Base-by-base conservation (phyloP, 2,888 invertebrate genomes). In the Chymomyza fuscimana region DNA sequence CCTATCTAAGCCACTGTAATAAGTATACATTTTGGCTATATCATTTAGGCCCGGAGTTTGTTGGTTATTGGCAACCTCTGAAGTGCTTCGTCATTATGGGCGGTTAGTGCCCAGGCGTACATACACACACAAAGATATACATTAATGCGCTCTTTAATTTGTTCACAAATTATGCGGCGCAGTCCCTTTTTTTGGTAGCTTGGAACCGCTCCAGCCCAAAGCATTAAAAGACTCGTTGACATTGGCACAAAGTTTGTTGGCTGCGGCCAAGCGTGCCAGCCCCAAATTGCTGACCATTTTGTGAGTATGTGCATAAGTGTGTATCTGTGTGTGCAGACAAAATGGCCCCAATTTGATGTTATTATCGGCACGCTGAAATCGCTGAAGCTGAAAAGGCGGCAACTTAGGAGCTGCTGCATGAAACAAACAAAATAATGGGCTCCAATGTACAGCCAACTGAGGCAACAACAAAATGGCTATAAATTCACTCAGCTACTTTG, bases 401-500 rank as follows among this genome's bases (percentile, higher is more conserved):
- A 32, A 36, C 58, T 58, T 58, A 56, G 29, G 10, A 19, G 22
- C 19, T 52, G 52, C 16, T 52, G 52, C 52, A 19, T 16, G 52
- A 52, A 52, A 19, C 52, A 19, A 52, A 52, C 52, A 9, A 5
- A 65, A 64, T 67, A 56, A 32, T 54, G 51, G 25, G 19, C 19
- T 12, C 12, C 12, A 46, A 7, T 4, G 12, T 10, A 46, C 40
- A 12, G 40, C 40, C 32, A 46, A 54, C 6, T 36, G 40, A 63
- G 12, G 40, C 40, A 46, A 46, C 40, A 46, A 46, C 40, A 46
- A 46, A 10, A 4, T 46, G 40, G 40, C 12, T 46, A 32, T 32
- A 69, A 79, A 76, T 69, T 76, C 78, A 83, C 72, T 79, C 67
- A 74, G 70, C 56, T 76, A 72, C 79, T 80, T 81, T 78, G 72